Conservation (phyloP, 2,797 vertebrate genomes). For the Chaunax sp. region DNA sequence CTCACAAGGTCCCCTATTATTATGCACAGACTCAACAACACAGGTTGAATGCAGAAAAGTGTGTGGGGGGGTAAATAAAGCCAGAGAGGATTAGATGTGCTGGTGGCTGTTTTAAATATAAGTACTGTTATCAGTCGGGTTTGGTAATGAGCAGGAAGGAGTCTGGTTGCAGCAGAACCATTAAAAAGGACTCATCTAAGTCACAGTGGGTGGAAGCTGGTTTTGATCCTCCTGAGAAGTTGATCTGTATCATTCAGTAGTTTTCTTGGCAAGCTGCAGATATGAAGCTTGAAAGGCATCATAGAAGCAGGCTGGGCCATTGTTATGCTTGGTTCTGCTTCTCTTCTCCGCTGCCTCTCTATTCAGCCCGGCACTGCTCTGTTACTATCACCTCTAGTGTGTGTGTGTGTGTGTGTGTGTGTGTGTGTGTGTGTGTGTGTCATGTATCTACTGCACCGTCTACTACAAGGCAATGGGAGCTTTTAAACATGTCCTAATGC, state of each 20-base stretch:
- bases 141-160: constrained; percentile 57
- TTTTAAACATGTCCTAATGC: background rate
- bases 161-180: constrained; percentile 37
- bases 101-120: constrained; percentile 50
- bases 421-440: constrained; percentile 11
- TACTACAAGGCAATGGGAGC: background rate
- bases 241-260: constrained; percentile 51
- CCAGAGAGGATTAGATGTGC: constrained; percentile 42
- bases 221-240: constrained; percentile 67
- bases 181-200: constrained; percentile 63
- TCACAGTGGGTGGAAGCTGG: constrained; percentile 60
- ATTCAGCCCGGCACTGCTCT: constrained; percentile 54
- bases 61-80: constrained; percentile 36
- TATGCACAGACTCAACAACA: constrained; percentile 40
- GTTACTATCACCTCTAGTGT: constrained; percentile 46
- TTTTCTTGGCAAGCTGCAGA: constrained; percentile 37
- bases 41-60: constrained; percentile 43
- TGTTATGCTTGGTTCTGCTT: constrained; percentile 49
- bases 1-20: background rate
- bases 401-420: constrained; percentile 2
- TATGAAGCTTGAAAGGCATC: constrained; percentile 65
- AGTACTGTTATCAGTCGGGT: constrained; percentile 52
- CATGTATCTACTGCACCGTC: constrained; percentile 12
- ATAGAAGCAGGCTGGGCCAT: constrained; percentile 54
- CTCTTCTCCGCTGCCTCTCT: constrained; percentile 53